Base-by-base conservation (phyloP, 2,113 vertebrate species). In the Seriola dumerili region DNA sequence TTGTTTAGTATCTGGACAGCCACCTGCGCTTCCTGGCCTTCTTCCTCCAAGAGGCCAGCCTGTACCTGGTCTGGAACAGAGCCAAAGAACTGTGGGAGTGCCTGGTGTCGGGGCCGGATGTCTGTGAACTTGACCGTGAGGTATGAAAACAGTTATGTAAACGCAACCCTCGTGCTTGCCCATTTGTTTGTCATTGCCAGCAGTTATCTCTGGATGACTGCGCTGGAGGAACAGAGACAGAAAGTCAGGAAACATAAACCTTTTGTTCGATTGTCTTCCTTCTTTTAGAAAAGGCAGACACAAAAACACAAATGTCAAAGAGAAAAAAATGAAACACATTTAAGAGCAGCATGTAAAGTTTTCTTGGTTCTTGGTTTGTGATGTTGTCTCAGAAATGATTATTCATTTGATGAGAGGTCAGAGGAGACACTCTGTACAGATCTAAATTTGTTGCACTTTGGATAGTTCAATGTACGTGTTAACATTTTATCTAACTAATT, bases 41-140 rank as follows among this genome's bases (percentile, higher is more conserved):
- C 95, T 99, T 99, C 94, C 97, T 99, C 70, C 98, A 99, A 96
- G 98, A 99, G 95, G 98, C 98, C 86, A 99, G 97, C 67, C 94
- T 99, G 21, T 99, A 99, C 92, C 96, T 99, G 85, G 97, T 97
- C 73, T 99, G 98, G 98, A 99, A 98, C 94, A 94, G 98, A 81
- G 98, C 98, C 91, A 98, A 97, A 84, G 98, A 99, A 93, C 96
- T 99, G 80, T 99, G 98, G 98, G 98, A 99, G 87, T 99, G 98
- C 87, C 96, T 99, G 76, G 98, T 99, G 66, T 98, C 98, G 1
- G 97, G 98, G 78, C 96, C 97, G 12, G 98, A 99, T 79, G 97
- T 99, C 61, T 99, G 98, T 85, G 98, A 99, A 74, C 93, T 99
- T 65, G 98, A 99, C 89, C 94, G 98, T 89, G 98, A 99, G 97